Percentiles rank a stretch among this genome's conserved stretches.
Evolutionary conservation across 2,888 invertebrate genomes (phyloP).

Genomic region (Bruchidius siliquastri): DNA sequence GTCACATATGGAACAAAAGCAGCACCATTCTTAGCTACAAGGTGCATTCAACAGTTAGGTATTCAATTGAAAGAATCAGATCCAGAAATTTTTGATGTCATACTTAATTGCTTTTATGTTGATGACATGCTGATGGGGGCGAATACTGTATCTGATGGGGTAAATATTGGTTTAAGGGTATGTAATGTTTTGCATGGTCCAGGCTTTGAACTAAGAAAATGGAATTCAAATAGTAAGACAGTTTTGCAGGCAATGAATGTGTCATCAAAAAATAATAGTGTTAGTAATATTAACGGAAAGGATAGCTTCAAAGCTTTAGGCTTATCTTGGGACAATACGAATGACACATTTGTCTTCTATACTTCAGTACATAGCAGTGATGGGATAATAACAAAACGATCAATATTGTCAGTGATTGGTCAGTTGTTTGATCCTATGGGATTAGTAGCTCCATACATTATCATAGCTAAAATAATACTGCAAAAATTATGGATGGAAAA

Average conservation of each 20-base stretch:
- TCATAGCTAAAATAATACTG: slow-evolving; percentile 18
- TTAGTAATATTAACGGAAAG: not conserved
- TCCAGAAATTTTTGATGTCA: slow-evolving; percentile 9
- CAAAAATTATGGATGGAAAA: slow-evolving; percentile 17
- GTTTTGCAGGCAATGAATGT: not conserved
- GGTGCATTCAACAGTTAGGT: slow-evolving; percentile 13
- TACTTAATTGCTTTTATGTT: slow-evolving; percentile 19
- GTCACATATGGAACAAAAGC: slow-evolving; percentile 15
- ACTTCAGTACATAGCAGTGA: not conserved
- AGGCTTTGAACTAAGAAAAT: not conserved
- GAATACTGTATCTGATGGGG: slow-evolving; percentile 8
- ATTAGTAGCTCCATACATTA: slow-evolving; percentile 17
- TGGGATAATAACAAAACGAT: slow-evolving; percentile 12
- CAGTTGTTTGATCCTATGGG: slow-evolving; percentile 23
- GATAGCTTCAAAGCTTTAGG: slow-evolving; percentile 18
- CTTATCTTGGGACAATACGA: slow-evolving; percentile 11
- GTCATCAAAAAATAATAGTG: too few species aligned
- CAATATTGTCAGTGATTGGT: slow-evolving; percentile 12
- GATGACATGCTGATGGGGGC: slow-evolving; percentile 17
- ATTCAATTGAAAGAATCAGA: slow-evolving; percentile 5
- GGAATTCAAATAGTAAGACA: not conserved
- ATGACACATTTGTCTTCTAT: slow-evolving; percentile 10
- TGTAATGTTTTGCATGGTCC: slow-evolving; percentile 6
- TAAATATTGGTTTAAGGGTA: not conserved
- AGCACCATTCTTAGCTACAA: slow-evolving; percentile 13